Base-by-base conservation (phyloP, 1,140 invertebrate genomes). In the Hermetia illucens region DNA sequence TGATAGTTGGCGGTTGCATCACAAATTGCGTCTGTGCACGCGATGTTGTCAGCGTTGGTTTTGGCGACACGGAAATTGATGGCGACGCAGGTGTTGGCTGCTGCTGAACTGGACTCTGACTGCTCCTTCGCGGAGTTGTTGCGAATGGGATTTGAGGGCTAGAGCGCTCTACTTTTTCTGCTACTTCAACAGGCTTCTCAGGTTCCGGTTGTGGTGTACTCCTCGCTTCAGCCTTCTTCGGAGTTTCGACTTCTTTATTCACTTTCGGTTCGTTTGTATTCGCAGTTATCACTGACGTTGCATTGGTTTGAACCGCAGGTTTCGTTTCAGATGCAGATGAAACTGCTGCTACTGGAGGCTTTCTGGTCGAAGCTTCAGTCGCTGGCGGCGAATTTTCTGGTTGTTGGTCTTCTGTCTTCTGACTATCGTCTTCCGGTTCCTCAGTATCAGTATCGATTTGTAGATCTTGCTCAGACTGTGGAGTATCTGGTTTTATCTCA, bases 401-500 rank as follows among this genome's bases (percentile, higher is more conserved):
- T 8, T 15, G 5, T 9, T 32, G 30, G 30, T 15, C n/a, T 32
- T 6, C 15, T 32, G 5, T 15, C 15, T 16, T 5, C 5, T 6
- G 30, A 8, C 30, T 5, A 15, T 74, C 71, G 38, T 72, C 71
- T 36, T 65, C 64, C n/a, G 64, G 70, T 50, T 86, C 82, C 50
- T 85, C 82, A 6, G 79, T 84, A 48, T 89, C 84, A 2, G 83
- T 87, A 55, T 89, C 85, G 38, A 89, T 89, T 53, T 87, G 79
- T 5, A 89, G 59, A 51, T 84, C 82, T 46, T 77, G 75, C 51
- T 88, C 84, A 21, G 83, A 87, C 43, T 82, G 75, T 4, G 83
- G 82, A 2, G 84, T 87, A 33, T 84, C 82, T 2, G 82, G 81
- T 61, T 86, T 86, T 19, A 79, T 67, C 50, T 83, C 79, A 44